phyloP scores from a whole-genome alignment of 2,113 vertebrate species.

The Peromyscus polionotus region DNA sequence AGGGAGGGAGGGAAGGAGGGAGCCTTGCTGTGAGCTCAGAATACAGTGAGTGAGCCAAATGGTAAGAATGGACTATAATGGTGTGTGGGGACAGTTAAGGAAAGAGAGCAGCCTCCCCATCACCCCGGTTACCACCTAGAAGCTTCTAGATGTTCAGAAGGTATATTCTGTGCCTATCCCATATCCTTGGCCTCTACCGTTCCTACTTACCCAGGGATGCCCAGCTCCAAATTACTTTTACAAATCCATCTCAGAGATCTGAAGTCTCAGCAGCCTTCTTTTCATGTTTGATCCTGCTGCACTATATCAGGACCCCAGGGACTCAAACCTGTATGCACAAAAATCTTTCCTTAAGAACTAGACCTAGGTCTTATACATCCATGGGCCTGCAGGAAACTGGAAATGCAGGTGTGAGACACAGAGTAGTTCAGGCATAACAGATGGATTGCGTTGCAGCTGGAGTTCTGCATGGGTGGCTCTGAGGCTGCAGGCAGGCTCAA shows the following conservation, averaged over 20 bases:
- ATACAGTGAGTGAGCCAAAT: not conserved
- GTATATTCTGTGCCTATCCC: not conserved
- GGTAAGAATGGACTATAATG: too few species aligned
- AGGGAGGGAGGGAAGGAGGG: not conserved
- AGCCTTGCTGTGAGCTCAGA: not conserved
- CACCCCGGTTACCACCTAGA: not conserved
- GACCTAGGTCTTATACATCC: not conserved
- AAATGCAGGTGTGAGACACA: not conserved
- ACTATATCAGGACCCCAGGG: not conserved
- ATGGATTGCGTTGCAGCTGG: not conserved
- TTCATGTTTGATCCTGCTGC: not conserved
- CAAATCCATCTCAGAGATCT: not conserved
- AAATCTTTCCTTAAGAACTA: not conserved
- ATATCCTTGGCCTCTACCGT: not conserved
- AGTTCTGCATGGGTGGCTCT: not conserved
- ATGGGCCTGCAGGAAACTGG: not conserved
- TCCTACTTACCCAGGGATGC: not conserved
- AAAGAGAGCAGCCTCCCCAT: not conserved
- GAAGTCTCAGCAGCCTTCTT: not conserved
- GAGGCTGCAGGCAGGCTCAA: not conserved
- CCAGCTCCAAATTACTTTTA: not conserved
- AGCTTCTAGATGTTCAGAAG: not conserved
- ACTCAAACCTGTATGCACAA: accelerated
- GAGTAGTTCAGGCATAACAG: not conserved
- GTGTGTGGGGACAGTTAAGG: not conserved